phyloP scores from a whole-genome alignment of 2,888 invertebrate genomes.

The Dynastes tityus region DNA sequence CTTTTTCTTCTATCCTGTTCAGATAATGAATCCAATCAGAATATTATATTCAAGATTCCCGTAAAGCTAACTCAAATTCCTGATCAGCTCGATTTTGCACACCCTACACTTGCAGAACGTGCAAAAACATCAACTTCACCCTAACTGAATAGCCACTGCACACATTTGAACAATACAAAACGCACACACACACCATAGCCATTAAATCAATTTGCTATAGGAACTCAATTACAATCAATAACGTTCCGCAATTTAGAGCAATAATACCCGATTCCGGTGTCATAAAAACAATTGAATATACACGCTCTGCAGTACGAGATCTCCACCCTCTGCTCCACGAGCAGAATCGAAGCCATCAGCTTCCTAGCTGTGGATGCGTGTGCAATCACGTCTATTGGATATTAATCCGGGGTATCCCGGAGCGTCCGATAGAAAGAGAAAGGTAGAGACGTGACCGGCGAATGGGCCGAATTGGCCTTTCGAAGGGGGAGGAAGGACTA shows the following conservation, averaged over 20 bases:
- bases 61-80: too few species aligned
- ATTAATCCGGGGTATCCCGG: conserved; percentile 49
- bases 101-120: too few species aligned
- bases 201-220: conserved; percentile 60
- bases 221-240: conserved; percentile 63
- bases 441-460: background rate
- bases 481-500: conserved; percentile 60
- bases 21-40: too few species aligned
- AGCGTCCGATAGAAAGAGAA: conserved; percentile 29
- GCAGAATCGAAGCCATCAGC: conserved; percentile 1
- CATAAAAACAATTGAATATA: conserved; percentile 65
- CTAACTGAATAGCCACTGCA: background rate
- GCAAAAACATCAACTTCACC: too few species aligned
- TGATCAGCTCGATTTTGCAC: too few species aligned
- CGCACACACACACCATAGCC: background rate
- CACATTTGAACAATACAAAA: background rate
- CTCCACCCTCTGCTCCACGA: too few species aligned
- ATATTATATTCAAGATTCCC: too few species aligned
- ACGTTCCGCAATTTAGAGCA: conserved; percentile 53
- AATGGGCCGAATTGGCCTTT: conserved; percentile 40
- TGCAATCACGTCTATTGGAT: conserved; percentile 51
- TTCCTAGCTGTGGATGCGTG: conserved; percentile 28
- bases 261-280: conserved; percentile 56
- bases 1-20: too few species aligned
- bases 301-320: conserved; percentile 23